Base-by-base conservation (phyloP, 2,113 vertebrate genomes). In the Collichthys lucidus region DNA sequence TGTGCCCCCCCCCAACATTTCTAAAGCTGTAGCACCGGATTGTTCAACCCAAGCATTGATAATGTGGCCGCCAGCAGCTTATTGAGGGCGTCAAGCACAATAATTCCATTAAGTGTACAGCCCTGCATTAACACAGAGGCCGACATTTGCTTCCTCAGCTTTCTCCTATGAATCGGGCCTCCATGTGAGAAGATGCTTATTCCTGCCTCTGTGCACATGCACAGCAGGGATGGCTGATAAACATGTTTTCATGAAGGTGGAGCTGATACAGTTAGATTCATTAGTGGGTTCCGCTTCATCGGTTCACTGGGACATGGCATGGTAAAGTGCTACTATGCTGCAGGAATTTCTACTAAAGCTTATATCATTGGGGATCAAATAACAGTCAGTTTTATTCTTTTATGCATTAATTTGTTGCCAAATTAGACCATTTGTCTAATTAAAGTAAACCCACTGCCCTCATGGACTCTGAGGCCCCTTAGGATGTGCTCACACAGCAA, bases 71-170 rank as follows among this genome's bases (percentile, higher is more conserved):
- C 55, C 74, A 57, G 78, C 64, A 83, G 65, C 82, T 86, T 69
- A 78, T 67, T 46, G 66, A 77, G 63, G 67, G 17, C 9, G 19
- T 57, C 7, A 17, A 82, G 66, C 62, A 83, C 73, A 79, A 79
- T 81, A 81, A 86, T 80, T 84, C 75, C 75, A 26, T 85, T 77
- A 73, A 89, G 72, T 55, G 71, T 80, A 83, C 53, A 52, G 66
- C 74, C 81, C 29, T 0, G 31, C 65, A 73, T 82, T 61, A 44
- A 75, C 74, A 42, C 0, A 86, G 60, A 73, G 79, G 70, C 72
- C 1, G 11, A 35, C 64, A 16, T 82, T 82, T 83, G 73, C 77
- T 31, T 84, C 78, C 53, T 85, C 76, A 53, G 79, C 61, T 65
- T 79, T 12, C 42, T 70, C 60, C 71, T 62, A 31, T 77, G 86